Evolutionary conservation across 1,140 invertebrate species (phyloP), one percentile per base, ranked within the genome.

Genomic region (Mycetomoellerius zeteki): DNA sequence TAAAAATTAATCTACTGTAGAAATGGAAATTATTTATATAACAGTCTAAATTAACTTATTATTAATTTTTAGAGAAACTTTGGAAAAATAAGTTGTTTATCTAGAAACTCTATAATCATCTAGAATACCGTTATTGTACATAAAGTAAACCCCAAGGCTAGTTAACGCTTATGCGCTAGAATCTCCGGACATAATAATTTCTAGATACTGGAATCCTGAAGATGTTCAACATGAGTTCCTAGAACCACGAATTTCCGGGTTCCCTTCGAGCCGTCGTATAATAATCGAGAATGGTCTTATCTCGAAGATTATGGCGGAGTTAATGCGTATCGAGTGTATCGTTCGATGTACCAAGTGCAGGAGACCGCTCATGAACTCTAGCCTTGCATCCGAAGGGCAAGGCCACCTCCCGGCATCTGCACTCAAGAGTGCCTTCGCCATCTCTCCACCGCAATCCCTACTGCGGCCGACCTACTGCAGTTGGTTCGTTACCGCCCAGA

Each of bases 311-410:
- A 30, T 33, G 60, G 30, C 47, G 52, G 37, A 85, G 80, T 33
- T 75, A 64, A 65, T 67, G 72, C 72, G 33, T 24, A 69, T 30
- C 19, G 71, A 33, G 56, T 60, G 16, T 52, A 56, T 47, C 43
- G 69, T 37, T 27, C 27, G 50, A 72, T 43, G 80, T 56, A 78
- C 72, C 78, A 37, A 88, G 73, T 37, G n/a, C n/a, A n/a, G 50
- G 33, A 85, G 84, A 86, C 75, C 77, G 90, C 80, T 88, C 64
- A 54, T 93, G 92, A 94, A 94, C 93, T 93, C 86, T 93, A 88
- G 77, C 92, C 91, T 93, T 92, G 93, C 71, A 80, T 88, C 86
- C 86, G 86, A 89, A 89, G 90, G 86, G 86, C 92, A 94, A 93
- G 93, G 92, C 85, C 90, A 93, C 77, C 65, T 76, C 76, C 52